A percentile compares a stretch with the other conserved stretches of the same genome.
phyloP scores from a whole-genome alignment of 53 echinoderm and acorn worm species.

The Mesocentrotus franciscanus region DNA sequence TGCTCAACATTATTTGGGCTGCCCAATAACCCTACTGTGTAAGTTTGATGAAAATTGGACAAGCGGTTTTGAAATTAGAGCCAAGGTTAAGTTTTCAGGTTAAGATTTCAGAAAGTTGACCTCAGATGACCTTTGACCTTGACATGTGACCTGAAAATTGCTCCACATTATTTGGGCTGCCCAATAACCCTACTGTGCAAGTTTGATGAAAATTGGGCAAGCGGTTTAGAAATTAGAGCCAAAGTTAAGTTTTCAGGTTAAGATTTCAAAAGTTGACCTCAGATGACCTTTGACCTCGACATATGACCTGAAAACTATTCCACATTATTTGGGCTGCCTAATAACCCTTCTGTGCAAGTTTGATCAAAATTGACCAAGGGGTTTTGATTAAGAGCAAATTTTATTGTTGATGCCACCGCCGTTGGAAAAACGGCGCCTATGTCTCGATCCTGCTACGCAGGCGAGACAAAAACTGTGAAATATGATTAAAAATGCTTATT shows the following conservation, averaged over 20 bases:
- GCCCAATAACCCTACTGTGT: not conserved
- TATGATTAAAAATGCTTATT: no score
- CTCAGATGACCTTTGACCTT: not conserved
- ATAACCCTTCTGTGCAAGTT: no score
- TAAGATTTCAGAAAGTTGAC: not conserved
- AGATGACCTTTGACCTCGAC: no score
- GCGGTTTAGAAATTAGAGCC: not conserved
- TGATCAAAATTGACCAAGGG: no score
- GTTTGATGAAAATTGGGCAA: constrained; percentile 6
- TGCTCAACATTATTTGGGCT: no score
- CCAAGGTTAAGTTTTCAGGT: not conserved
- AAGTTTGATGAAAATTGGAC: not conserved
- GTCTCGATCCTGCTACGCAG: not conserved
- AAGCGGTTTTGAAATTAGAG: not conserved
- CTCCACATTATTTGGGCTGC: no score
- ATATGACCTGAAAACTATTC: no score
- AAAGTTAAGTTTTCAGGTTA: not conserved
- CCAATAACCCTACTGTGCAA: not conserved
- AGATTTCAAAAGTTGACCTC: no score
- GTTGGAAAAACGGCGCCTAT: constrained; percentile 19
- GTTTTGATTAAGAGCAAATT: no score
- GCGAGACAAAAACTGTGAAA: not conserved
- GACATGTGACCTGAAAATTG: not conserved
- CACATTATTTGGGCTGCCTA: no score
- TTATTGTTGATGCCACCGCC: not conserved